Evolutionary conservation across 1,140 invertebrate species (phyloP), one percentile per base, ranked within the genome.

Genomic region (Frieseomelitta varia): DNA sequence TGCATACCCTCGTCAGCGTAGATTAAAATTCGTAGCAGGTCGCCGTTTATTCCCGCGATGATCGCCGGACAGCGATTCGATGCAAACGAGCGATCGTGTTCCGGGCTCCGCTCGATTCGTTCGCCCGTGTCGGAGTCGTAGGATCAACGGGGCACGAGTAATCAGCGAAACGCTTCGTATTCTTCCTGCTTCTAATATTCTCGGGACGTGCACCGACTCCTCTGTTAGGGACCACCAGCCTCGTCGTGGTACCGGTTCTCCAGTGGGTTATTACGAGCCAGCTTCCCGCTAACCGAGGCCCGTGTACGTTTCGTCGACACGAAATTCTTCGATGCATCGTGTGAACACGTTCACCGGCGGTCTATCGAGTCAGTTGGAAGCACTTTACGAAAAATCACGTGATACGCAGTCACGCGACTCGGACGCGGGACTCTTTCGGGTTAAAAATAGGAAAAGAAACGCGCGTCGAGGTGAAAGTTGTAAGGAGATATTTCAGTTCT

Each of bases 141-240:
- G 67, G 68, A 79, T 80, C 71, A 79, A 65, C 56, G 79, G 58
- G 63, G 81, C 81, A 34, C 76, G 85, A 85, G 86, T 85, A 89
- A 89, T 87, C 86, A 90, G 69, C 78, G 85, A 89, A 89, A 88
- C 78, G 78, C 78, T 84, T 86, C 63, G 79, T 89, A 90, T 90
- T 90, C 88, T 88, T 90, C 88, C 81, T 86, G 87, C 87, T 88
- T 91, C 86, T 91, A 90, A 91, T 91, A 87, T 90, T 90, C 76
- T 55, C 79, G 84, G 71, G 90, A 91, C 89, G 89, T 90, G 88
- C 88, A 76, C 85, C 78, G 88, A 90, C 88, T 90, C 74, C 88
- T 84, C 84, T 81, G 63, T 24, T 17, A 51, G 78, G 67, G 90
- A 91, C 91, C 91, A 91, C 91, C 91, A 81, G 76, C 85, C 87